These are phyloP conservation scores for Napeogenes sylphis DNA, from an alignment of 2,888 invertebrate genomes.

Conservation along the genomic window DNA sequence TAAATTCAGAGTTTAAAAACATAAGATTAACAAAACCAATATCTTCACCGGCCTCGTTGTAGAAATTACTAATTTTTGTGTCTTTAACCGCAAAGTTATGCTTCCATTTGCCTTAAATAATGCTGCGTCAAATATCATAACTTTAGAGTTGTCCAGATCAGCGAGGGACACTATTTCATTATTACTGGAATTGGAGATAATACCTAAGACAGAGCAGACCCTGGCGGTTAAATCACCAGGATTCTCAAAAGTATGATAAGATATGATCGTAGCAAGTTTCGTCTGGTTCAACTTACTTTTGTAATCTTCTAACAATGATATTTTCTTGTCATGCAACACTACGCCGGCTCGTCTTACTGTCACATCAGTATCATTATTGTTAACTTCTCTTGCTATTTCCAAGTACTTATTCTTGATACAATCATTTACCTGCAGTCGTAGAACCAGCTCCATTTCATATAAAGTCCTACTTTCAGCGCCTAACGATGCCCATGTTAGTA, in stretches of 20 bases:
- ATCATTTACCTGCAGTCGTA: slow-evolving; percentile 44
- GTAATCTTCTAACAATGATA: slow-evolving; percentile 43
- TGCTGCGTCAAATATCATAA: slow-evolving; percentile 57
- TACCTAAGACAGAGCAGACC: slow-evolving; percentile 54
- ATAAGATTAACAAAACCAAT: slow-evolving; percentile 59
- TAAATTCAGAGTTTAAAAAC: slow-evolving; percentile 43
- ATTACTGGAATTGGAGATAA: slow-evolving; percentile 52
- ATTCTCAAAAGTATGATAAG: slow-evolving; percentile 46
- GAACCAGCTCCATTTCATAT: slow-evolving; percentile 46
- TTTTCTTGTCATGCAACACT: slow-evolving; percentile 47
- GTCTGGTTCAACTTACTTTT: slow-evolving; percentile 35
- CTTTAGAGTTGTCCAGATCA: slow-evolving; percentile 45
- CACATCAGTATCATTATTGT: slow-evolving; percentile 31
- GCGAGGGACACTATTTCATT: slow-evolving; percentile 51
- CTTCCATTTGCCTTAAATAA: slow-evolving; percentile 61
- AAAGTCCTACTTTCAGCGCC: slow-evolving; percentile 53
- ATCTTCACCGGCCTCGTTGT: slow-evolving; percentile 43
- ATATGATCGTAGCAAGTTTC: slow-evolving; percentile 44
- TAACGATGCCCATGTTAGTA: slow-evolving; percentile 51
- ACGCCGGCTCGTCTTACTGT: slow-evolving; percentile 51
- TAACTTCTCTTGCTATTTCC: slow-evolving; percentile 43
- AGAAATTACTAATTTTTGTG: slow-evolving; percentile 52
- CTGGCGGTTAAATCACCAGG: slow-evolving; percentile 38
- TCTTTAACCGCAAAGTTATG: slow-evolving; percentile 44
- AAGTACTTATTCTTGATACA: slow-evolving; percentile 60